phyloP scores from a whole-genome alignment of 2,888 invertebrate genomes.

The Antitype chi region DNA sequence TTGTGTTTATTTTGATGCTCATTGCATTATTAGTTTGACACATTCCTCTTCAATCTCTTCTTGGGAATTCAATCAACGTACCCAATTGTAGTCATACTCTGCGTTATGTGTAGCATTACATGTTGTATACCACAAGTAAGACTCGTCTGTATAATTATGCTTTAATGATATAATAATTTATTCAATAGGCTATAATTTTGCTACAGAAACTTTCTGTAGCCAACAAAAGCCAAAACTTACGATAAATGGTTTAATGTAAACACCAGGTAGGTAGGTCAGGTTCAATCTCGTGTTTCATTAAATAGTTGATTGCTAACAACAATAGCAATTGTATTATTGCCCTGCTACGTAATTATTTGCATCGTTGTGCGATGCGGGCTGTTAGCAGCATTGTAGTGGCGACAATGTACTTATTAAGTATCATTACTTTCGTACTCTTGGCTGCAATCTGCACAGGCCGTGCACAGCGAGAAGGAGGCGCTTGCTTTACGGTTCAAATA shows the following conservation, averaged over 20 bases:
- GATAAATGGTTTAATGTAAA: background rate
- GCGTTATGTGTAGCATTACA: no score
- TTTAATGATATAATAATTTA: background rate
- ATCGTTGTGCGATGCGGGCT: background rate
- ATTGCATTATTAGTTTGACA: no score
- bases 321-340: conserved; percentile 4
- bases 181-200: background rate
- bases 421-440: background rate
- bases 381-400: conserved; percentile 3
- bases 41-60: background rate
- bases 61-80: background rate
- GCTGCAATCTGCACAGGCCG: background rate
- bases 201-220: background rate
- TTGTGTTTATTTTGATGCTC: background rate
- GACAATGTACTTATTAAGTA: conserved; percentile 7
- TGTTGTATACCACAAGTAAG: no score
- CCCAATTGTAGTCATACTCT: no score
- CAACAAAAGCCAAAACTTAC: background rate
- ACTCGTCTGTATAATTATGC: background rate
- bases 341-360: conserved; percentile 2
- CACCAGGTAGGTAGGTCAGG: background rate
- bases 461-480: no score
- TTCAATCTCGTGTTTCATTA: background rate
- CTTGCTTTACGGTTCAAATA: background rate
- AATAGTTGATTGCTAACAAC: background rate